Percentiles rank a stretch among this genome's conserved stretches.
Conservation (phyloP, 2,797 vertebrate genomes). For the Philypnodon macrostomus region DNA sequence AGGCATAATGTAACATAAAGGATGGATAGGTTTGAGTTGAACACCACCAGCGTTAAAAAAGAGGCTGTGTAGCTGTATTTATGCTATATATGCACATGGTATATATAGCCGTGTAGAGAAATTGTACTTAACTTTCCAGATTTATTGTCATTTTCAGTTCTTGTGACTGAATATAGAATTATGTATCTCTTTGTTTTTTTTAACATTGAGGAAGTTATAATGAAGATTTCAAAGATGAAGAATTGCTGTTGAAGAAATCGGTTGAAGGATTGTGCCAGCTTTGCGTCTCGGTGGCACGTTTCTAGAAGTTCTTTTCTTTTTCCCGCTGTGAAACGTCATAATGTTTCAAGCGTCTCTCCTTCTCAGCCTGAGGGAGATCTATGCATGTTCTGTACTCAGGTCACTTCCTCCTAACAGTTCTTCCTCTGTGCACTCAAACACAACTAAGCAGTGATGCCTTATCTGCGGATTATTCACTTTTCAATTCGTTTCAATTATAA, state of each 20-base stretch:
- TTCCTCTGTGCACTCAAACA: conserved; percentile 63
- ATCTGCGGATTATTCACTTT: conserved; percentile 85
- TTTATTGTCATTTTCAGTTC: conserved; percentile 39
- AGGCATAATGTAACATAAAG: conserved; percentile 42
- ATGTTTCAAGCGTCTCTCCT: conserved; percentile 60
- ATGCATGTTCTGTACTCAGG: conserved; percentile 86
- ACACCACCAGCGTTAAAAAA: conserved; percentile 34
- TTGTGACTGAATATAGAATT: conserved; percentile 36
- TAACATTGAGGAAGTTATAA: conserved; percentile 26
- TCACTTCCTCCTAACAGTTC: conserved; percentile 70
- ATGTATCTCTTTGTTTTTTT: conserved; percentile 21
- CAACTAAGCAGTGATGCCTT: conserved; percentile 97
- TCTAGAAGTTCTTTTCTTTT: conserved; percentile 42
- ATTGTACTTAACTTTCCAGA: conserved; percentile 41
- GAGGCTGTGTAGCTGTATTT: conserved; percentile 63
- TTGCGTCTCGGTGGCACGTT: conserved; percentile 53
- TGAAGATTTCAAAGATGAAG: conserved; percentile 49
- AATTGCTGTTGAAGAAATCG: conserved; percentile 15
- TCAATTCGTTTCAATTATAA: conserved; percentile 72
- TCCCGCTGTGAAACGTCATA: conserved; percentile 31
- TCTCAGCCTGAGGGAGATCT: conserved; percentile 75
- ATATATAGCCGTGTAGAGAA: conserved; percentile 63
- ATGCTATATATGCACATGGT: conserved; percentile 72
- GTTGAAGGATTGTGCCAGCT: conserved; percentile 49
- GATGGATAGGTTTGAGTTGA: conserved; percentile 48